phyloP scores from a whole-genome alignment of 1,140 invertebrate genomes.

The Orchesella cincta region DNA sequence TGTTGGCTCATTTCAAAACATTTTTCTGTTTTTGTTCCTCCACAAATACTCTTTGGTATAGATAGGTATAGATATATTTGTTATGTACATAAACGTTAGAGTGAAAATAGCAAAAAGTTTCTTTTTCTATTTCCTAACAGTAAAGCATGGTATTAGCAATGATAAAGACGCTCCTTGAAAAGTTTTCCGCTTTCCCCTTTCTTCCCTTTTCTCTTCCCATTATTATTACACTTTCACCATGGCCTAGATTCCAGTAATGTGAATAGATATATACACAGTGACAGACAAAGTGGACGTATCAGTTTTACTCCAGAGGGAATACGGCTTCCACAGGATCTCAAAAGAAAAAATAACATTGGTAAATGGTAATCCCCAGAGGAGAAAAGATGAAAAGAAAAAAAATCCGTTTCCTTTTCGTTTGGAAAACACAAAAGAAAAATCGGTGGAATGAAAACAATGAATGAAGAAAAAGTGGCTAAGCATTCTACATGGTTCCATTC shows the following conservation, averaged over 20 bases:
- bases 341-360: not conserved
- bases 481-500: no score
- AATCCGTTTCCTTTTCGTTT: constrained; percentile 10
- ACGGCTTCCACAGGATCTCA: not conserved
- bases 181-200: not conserved
- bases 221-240: not conserved
- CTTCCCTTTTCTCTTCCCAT: not conserved
- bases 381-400: not conserved
- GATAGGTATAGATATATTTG: no score
- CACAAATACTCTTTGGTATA: no score
- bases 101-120: no score
- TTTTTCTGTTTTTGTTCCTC: no score
- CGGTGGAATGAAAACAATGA: not conserved
- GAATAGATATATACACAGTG: not conserved
- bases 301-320: not conserved
- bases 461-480: not conserved
- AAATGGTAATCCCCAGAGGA: not conserved
- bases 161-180: not conserved
- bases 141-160: not conserved
- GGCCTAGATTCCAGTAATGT: not conserved
- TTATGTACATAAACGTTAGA: no score
- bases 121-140: no score
- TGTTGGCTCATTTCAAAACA: no score
- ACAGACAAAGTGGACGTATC: not conserved
- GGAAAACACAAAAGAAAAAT: constrained; percentile 5